Conservation (phyloP, 2,888 invertebrate genomes). For the Euproctis similis region DNA sequence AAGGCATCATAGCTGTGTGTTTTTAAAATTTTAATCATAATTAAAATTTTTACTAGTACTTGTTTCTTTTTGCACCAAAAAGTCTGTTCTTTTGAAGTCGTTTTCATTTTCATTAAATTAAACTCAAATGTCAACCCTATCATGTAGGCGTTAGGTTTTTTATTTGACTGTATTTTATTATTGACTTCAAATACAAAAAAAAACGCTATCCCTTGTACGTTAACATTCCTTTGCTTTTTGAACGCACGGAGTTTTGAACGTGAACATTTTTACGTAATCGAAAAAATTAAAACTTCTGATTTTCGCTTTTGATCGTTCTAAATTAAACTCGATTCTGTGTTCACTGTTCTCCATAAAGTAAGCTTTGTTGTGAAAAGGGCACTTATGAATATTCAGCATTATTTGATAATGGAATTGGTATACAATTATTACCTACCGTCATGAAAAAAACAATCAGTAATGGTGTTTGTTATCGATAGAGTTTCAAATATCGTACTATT, state of each 20-base stretch:
- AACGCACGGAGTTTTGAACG: slow-evolving; percentile 63
- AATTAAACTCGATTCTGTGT: slow-evolving; percentile 41
- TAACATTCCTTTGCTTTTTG: slow-evolving; percentile 64
- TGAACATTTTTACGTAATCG: slow-evolving; percentile 48
- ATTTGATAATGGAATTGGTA: slow-evolving; percentile 4
- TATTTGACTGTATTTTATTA: slow-evolving; percentile 64
- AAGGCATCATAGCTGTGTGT: no score
- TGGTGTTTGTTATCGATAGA: no score
- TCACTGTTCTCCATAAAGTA: slow-evolving; percentile 36
- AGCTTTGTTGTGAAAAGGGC: slow-evolving; percentile 22
- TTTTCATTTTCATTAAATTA: no score
- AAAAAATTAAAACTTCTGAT: slow-evolving; percentile 55
- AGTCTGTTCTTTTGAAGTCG: no score
- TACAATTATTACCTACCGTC: no score
- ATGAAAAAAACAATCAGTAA: no score
- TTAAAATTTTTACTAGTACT: no score
- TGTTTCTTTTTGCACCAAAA: no score
- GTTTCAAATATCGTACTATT: no score
- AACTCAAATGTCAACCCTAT: slow-evolving; percentile 52
- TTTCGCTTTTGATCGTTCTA: slow-evolving; percentile 54
- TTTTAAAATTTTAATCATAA: no score
- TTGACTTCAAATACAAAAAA: slow-evolving; percentile 56
- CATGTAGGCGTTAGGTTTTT: slow-evolving; percentile 47
- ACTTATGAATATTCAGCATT: slow-evolving; percentile 25
- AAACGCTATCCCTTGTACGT: slow-evolving; percentile 52